Evolutionary conservation across 2,113 vertebrate species (phyloP), one percentile per base, ranked within the genome.

Genomic region (Elephas maximus): DNA sequence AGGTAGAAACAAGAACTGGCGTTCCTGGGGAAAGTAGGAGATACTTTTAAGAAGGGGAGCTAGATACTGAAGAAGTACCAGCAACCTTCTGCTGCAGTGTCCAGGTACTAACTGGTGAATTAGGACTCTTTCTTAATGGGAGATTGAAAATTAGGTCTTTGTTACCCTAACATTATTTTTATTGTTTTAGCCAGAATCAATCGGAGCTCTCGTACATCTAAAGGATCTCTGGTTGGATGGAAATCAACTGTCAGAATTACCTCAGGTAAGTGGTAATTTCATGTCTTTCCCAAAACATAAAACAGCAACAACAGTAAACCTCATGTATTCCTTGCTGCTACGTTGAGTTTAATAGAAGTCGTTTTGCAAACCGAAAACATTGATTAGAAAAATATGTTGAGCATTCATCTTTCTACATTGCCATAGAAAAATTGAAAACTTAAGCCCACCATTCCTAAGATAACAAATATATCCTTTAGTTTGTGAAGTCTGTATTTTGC

Each of bases 151-250:
- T 48, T 86, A n/a, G 23, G 12, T 48, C 44, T 81, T 90, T 90
- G 93, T 86, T 82, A 80, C 73, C 51, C 26, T 92, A 91, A 91
- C 20, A 11, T 91, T 48, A 30, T 78, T 88, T 96, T 37, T 74
- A 95, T 63, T 98, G 67, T 98, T 98, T 44, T 93, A 99, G 99
- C 99, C 99, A 94, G 99, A 99, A 98, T 99, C 99, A 97, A 99
- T 99, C 98, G 99, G 99, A 97, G 98, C 99, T 98, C 99, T 99
- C 98, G 98, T 99, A 98, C 99, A 99, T 97, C 98, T 99, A 69
- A 99, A 99, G 98, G 99, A 99, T 98, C 98, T 99, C 98, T 99
- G 99, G 99, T 98, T 99, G 98, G 99, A 99, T 98, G 99, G 99
- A 98, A 99, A 99, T 98, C 99, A 99, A 86, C 98, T 99, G 97